Conservation (phyloP, 2,113 vertebrate species). For the Sceloporus undulatus region DNA sequence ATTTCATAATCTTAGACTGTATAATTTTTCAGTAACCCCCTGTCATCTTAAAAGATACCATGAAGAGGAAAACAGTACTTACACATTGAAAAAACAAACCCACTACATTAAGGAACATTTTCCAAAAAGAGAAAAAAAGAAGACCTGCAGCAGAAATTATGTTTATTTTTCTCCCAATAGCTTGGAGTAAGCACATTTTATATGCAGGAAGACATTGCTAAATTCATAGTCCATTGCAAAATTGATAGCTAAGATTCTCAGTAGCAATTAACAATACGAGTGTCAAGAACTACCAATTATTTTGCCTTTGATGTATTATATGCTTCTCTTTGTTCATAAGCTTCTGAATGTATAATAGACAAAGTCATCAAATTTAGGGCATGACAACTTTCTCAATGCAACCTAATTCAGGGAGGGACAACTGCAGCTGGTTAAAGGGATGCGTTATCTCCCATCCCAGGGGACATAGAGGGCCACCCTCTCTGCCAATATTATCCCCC, state of each 20-base stretch:
- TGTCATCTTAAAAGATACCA: slow-evolving; percentile 10
- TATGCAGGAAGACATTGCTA: background rate
- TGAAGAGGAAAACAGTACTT: slow-evolving; percentile 19
- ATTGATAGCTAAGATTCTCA: background rate
- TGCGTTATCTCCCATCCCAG: no score
- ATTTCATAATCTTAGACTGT: slow-evolving; percentile 11
- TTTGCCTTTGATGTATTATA: slow-evolving; percentile 2
- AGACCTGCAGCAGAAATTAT: background rate
- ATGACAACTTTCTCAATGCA: background rate
- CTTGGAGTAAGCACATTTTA: background rate
- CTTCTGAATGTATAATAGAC: background rate
- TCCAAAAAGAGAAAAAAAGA: background rate
- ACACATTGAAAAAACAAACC: slow-evolving; percentile 32
- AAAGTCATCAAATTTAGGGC: background rate
- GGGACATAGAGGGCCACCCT: no score
- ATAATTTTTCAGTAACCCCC: background rate
- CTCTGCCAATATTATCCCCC: no score
- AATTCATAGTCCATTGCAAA: slow-evolving; percentile 29
- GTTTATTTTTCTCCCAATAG: slow-evolving; percentile 23
- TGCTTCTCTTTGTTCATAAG: background rate
- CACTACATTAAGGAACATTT: background rate
- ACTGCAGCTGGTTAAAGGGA: no score
- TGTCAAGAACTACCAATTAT: slow-evolving; percentile 17
- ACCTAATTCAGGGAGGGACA: no score
- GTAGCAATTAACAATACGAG: background rate